These are phyloP conservation scores for Adelognathus sp. DNA, from an alignment of 2,888 invertebrate genomes.

Conservation along the genomic window DNA sequence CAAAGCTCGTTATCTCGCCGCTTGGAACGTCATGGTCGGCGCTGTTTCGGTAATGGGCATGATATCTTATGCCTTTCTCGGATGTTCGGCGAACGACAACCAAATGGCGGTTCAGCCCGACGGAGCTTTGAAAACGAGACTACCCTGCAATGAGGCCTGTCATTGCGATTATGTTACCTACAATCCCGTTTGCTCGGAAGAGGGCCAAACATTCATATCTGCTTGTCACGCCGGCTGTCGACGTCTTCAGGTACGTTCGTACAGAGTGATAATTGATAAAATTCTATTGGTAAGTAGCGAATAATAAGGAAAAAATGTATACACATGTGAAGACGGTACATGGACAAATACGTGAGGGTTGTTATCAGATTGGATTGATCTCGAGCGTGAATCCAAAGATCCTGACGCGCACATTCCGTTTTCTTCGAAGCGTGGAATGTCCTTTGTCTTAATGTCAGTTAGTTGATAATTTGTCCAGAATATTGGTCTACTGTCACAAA, in stretches of 20 bases:
- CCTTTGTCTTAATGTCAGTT: too few relatives aligned
- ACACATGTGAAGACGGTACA: neutral
- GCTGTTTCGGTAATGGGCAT: constrained; percentile 85
- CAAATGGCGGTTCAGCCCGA: constrained; percentile 80
- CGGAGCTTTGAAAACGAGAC: constrained; percentile 80
- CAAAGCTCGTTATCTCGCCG: constrained; percentile 85
- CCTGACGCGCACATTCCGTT: too few relatives aligned
- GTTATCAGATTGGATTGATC: neutral
- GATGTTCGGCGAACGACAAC: constrained; percentile 85
- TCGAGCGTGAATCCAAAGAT: too few relatives aligned
- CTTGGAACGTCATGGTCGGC: constrained; percentile 87
- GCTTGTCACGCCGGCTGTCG: constrained; percentile 91
- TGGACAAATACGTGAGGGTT: too few relatives aligned
- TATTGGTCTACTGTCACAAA: too few relatives aligned
- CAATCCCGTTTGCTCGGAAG: constrained; percentile 88
- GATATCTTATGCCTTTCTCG: constrained; percentile 86
- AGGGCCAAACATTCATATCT: constrained; percentile 87
- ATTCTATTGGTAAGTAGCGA: neutral
- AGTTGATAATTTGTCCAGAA: too few relatives aligned
- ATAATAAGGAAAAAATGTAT: neutral
- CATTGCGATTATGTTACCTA: constrained; percentile 88
- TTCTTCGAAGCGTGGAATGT: too few relatives aligned
- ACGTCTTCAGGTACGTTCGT: constrained; percentile 72
- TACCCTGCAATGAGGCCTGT: constrained; percentile 85
- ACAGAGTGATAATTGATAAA: neutral